phyloP scores from a whole-genome alignment of 2,797 vertebrate species.

The Halcyon badia region DNA sequence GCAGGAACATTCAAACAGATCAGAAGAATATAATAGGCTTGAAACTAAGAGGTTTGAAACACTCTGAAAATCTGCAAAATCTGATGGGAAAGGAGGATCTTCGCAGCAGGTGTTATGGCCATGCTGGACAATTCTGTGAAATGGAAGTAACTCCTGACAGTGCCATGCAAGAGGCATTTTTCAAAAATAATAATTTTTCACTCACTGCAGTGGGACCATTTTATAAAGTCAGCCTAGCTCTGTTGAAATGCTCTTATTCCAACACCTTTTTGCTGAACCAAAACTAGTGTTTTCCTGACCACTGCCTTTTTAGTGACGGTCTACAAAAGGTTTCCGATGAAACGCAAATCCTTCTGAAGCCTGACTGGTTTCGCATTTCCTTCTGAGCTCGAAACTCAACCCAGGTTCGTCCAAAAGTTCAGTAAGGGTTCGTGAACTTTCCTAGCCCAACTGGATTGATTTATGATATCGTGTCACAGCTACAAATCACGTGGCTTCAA shows the following conservation, averaged over 20 bases:
- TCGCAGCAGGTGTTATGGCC: not conserved
- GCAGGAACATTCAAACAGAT: not conserved
- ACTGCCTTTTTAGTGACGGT: not conserved
- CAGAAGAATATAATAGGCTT: not conserved
- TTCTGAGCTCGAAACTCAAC: conserved; percentile 53
- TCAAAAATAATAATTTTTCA: not conserved
- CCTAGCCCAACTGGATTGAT: conserved; percentile 60
- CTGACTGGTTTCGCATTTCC: conserved; percentile 18
- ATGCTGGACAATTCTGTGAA: not conserved
- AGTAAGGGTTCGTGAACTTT: conserved; percentile 68
- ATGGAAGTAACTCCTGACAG: not conserved
- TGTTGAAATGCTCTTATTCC: not conserved
- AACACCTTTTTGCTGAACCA: not conserved
- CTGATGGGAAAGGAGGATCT: not conserved
- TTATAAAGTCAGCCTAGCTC: not conserved
- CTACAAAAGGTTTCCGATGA: not conserved
- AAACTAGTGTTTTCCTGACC: not conserved
- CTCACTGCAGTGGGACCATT: not conserved
- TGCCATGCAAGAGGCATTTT: not conserved
- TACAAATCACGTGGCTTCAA: not conserved
- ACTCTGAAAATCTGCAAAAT: not conserved
- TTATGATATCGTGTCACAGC: conserved; percentile 60
- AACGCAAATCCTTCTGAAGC: conserved; percentile 52
- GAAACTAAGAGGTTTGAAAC: not conserved
- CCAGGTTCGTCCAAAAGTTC: conserved; percentile 62